Percentiles rank a stretch among this genome's conserved stretches.
Evolutionary conservation across 2,113 vertebrate genomes (phyloP).

Genomic region (Eurystomus gularis): DNA sequence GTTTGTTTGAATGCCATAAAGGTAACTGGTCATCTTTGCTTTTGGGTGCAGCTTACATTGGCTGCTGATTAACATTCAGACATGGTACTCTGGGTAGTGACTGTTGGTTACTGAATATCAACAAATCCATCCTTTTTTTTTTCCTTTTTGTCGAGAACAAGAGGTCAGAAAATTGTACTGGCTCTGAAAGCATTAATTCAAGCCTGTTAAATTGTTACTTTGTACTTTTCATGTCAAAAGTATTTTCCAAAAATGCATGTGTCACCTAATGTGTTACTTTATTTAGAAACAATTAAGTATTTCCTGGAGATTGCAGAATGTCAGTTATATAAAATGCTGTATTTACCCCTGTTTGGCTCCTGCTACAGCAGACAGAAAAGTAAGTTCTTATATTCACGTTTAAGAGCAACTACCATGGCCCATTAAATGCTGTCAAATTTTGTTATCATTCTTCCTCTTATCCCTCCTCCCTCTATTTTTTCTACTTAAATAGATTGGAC

Average conservation of each 20-base stretch:
- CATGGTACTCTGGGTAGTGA: background rate
- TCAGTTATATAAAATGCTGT: background rate
- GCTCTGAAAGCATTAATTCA: background rate
- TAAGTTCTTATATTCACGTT: background rate
- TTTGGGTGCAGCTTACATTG: background rate
- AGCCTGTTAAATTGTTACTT: background rate
- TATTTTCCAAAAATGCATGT: background rate
- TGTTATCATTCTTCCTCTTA: background rate
- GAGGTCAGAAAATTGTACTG: background rate
- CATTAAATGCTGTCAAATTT: slow-evolving; percentile 17
- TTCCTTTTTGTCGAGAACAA: background rate
- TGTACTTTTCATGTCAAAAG: background rate
- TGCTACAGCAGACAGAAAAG: background rate
- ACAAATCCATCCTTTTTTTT: background rate
- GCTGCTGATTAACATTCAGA: background rate
- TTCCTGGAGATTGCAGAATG: background rate
- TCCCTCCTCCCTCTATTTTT: background rate
- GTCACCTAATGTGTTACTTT: slow-evolving; percentile 15
- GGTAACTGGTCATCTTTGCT: background rate
- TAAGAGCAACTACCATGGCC: background rate
- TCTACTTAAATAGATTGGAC: background rate
- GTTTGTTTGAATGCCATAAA: background rate
- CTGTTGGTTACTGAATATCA: background rate
- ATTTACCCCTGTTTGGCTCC: slow-evolving; percentile 1
- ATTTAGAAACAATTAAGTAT: slow-evolving; percentile 30